phyloP scores from a whole-genome alignment of 2,888 invertebrate species.

The Stenodema calcarata region DNA sequence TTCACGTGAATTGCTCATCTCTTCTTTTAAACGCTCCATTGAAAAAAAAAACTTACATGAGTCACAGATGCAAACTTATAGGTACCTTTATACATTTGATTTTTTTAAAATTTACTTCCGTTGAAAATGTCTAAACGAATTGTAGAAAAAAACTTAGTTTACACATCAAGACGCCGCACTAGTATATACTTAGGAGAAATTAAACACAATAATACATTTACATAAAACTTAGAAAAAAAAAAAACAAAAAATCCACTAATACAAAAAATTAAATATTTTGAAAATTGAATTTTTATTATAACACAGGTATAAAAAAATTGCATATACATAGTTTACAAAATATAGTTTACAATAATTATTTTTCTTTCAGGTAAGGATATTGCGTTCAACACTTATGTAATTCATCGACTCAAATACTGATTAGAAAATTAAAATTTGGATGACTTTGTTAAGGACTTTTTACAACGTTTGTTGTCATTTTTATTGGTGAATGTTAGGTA shows the following conservation, averaged over 20 bases:
- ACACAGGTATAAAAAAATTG: not conserved
- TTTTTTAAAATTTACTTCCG: not conserved
- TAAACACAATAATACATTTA: not conserved
- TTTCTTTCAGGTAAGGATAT: not conserved
- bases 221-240: not conserved
- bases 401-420: not conserved
- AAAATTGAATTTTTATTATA: not conserved
- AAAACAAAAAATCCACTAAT: no score
- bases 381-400: not conserved
- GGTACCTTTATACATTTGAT: not conserved
- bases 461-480: no score
- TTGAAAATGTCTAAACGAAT: not conserved
- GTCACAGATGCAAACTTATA: not conserved
- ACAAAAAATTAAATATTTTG: not conserved
- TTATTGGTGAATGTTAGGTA: no score
- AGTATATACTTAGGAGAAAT: not conserved
- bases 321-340: not conserved
- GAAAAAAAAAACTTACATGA: not conserved
- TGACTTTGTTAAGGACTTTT: no score
- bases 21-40: conserved; percentile 3
- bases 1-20: conserved; percentile 14
- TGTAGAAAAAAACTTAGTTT: not conserved
- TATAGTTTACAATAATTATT: not conserved
- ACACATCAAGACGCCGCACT: not conserved
- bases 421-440: no score